Conservation (phyloP, 2,113 vertebrate genomes). For the Nycticebus coucang region DNA sequence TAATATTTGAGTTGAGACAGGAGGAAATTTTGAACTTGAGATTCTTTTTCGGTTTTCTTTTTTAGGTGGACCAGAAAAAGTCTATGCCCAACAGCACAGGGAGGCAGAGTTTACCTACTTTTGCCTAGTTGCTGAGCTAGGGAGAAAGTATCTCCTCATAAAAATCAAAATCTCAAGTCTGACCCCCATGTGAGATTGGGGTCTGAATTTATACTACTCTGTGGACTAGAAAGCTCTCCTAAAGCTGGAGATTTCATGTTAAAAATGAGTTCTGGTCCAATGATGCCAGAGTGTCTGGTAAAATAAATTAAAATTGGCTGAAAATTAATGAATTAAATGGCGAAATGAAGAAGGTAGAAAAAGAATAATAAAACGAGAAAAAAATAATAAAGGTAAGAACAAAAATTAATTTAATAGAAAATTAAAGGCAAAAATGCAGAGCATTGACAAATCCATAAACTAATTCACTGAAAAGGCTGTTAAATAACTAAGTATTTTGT, state of each 20-base stretch:
- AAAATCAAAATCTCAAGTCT: background rate
- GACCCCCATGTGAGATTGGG: background rate
- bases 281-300: background rate
- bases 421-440: background rate
- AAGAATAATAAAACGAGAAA: background rate
- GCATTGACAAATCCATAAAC: background rate
- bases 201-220: background rate
- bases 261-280: background rate
- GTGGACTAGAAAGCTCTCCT: background rate
- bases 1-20: background rate
- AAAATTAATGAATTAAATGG: background rate
- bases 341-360: background rate
- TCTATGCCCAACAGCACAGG: no score
- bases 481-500: background rate
- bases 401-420: slow-evolving; percentile 33
- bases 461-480: background rate
- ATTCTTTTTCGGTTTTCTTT: slow-evolving; percentile 20
- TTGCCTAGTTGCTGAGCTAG: background rate
- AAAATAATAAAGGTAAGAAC: background rate
- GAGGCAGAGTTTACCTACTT: background rate
- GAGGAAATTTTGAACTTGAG: background rate
- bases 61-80: background rate
- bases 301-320: background rate
- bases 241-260: background rate
- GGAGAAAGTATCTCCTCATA: background rate